Conservation (phyloP, 2,113 vertebrate genomes). For the Malurus elegans region DNA sequence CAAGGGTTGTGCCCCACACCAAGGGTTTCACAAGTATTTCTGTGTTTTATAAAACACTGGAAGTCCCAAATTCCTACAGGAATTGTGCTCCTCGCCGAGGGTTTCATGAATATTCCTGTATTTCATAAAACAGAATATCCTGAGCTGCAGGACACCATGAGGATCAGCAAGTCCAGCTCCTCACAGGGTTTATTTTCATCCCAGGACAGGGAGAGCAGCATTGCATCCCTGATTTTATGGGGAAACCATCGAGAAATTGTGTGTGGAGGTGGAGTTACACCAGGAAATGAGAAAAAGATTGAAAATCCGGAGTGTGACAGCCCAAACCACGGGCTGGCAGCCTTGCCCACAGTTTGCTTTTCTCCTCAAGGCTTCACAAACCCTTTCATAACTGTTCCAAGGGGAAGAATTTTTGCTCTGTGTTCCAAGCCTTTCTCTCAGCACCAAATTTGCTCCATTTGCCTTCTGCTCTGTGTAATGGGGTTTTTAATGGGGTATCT, state of each 20-base stretch:
- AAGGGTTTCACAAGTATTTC: no score
- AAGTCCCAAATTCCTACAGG: no score
- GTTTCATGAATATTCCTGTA: no score
- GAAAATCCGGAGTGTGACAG: background rate
- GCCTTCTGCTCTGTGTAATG: background rate
- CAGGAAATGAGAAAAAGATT: background rate
- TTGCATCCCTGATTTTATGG: background rate
- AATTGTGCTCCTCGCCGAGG: no score
- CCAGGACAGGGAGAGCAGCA: background rate
- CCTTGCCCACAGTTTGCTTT: background rate
- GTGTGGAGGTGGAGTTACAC: background rate
- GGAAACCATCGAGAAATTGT: accelerated
- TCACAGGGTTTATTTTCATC: background rate
- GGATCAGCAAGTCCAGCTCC: background rate
- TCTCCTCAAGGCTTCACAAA: background rate
- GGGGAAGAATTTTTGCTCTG: background rate
- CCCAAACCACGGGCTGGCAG: background rate
- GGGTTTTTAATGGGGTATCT: accelerated
- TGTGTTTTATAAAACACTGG: no score
- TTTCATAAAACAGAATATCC: background rate
- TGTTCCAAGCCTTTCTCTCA: background rate
- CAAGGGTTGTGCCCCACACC: no score
- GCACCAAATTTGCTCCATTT: background rate
- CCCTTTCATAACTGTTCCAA: background rate
- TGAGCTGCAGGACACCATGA: background rate